Conservation (phyloP, 2,888 invertebrate species). For the Cryptocephalus moraei region DNA sequence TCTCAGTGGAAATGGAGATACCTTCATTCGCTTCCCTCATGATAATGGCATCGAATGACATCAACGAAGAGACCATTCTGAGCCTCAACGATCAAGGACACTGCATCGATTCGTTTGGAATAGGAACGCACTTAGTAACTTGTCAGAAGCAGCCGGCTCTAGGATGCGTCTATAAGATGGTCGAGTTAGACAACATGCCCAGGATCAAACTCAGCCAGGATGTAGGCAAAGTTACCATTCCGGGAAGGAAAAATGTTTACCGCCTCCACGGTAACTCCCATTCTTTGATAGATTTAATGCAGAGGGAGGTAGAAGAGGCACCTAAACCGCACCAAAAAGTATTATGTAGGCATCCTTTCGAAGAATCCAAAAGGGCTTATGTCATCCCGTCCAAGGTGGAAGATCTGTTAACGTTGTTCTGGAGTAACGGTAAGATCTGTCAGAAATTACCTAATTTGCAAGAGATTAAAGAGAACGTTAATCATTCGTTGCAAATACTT, state of each 20-base stretch:
- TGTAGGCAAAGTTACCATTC: conserved; percentile 94
- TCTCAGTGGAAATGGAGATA: conserved; percentile 63
- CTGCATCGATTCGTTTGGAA: conserved; percentile 71
- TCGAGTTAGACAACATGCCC: conserved; percentile 82
- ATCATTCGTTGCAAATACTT: conserved; percentile 67
- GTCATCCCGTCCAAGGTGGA: conserved; percentile 87
- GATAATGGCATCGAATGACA: conserved; percentile 98
- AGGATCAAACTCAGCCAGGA: conserved; percentile 95
- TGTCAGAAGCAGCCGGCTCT: conserved; percentile 96
- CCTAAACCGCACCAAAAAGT: conserved; percentile 73
- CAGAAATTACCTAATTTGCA: conserved; percentile 58
- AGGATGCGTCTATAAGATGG: conserved; percentile 95
- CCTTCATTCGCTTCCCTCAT: conserved; percentile 76
- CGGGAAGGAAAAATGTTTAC: conserved; percentile 80
- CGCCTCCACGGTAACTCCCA: conserved; percentile 64
- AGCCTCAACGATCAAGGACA: conserved; percentile 95
- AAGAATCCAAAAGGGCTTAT: conserved; percentile 91
- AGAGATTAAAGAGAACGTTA: conserved; percentile 68
- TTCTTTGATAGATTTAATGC: conserved; percentile 83
- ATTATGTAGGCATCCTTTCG: conserved; percentile 91
- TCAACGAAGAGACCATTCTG: conserved; percentile 95
- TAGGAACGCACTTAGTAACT: conserved; percentile 90
- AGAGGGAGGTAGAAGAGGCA: conserved; percentile 65
- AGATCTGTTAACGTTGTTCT: conserved; percentile 69
- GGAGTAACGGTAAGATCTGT: conserved; percentile 71